Percentiles rank a stretch among this genome's conserved stretches.
Evolutionary conservation across 64 coral and sea anemone genomes (phyloP).

Genomic region (Exaiptasia diaphana): DNA sequence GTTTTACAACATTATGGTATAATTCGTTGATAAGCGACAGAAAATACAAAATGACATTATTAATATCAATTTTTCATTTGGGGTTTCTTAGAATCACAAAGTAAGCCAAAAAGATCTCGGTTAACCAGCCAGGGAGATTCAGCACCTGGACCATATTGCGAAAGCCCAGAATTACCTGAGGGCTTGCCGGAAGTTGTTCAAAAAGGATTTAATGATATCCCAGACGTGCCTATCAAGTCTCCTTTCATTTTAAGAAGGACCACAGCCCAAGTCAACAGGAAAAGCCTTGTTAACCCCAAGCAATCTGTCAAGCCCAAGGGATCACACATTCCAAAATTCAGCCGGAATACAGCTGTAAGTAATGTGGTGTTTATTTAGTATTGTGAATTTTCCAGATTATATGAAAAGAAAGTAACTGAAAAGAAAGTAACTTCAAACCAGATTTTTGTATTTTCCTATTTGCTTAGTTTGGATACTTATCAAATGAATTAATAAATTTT

Average conservation of each 20-base stretch:
- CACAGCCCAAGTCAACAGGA: constrained; percentile 20
- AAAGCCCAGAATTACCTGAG: constrained; percentile 7
- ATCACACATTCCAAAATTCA: not conserved
- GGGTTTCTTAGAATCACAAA: no score
- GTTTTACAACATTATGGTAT: no score
- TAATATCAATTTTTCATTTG: no score
- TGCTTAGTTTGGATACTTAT: no score
- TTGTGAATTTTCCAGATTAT: no score
- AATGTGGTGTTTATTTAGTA: no score
- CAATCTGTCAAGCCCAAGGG: not conserved
- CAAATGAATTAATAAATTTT: no score
- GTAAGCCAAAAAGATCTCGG: constrained; percentile 53
- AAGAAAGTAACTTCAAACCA: not conserved
- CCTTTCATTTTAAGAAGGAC: constrained; percentile 59
- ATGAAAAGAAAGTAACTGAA: no score
- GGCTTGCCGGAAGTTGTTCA: constrained; percentile 53
- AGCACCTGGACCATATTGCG: not conserved
- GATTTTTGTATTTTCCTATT: not conserved
- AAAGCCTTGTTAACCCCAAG: not conserved
- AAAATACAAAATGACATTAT: no score
- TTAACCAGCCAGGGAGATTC: constrained; percentile 12
- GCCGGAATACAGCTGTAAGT: not conserved
- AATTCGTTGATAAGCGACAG: no score
- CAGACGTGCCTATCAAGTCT: constrained; percentile 51
- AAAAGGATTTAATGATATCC: constrained; percentile 67